Percentiles rank a stretch among this genome's conserved stretches.
These are phyloP conservation scores for Scrobipalpa atriplicella DNA, from an alignment of 2,888 invertebrate genomes.

Conservation along the genomic window DNA sequence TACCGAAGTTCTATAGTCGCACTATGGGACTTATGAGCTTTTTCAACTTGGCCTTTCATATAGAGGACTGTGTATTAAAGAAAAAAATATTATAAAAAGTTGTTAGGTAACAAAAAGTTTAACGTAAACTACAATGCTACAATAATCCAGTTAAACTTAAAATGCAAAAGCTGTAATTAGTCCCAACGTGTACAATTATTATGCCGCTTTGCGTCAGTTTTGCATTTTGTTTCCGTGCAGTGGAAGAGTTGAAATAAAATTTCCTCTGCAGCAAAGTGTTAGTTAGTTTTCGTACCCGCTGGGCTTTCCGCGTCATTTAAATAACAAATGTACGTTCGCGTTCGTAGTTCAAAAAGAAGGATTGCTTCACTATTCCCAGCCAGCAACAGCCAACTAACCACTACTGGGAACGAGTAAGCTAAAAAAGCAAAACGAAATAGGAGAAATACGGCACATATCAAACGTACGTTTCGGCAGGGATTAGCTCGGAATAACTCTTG, in stretches of 20 bases:
- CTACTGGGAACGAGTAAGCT: neutral
- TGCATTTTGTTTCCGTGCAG: slow-evolving; percentile 10
- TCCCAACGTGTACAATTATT: slow-evolving; percentile 2
- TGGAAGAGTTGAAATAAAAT: slow-evolving; percentile 4
- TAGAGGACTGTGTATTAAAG: too few species aligned
- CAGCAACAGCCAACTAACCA: slow-evolving; percentile 29
- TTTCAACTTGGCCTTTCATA: too few species aligned
- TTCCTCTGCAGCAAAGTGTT: slow-evolving; percentile 29
- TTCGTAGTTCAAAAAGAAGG: slow-evolving; percentile 45
- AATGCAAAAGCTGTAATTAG: slow-evolving; percentile 13
- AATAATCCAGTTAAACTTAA: neutral
- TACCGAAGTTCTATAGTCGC: neutral
- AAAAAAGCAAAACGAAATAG: slow-evolving; percentile 31
- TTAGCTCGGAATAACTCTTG: slow-evolving; percentile 40
- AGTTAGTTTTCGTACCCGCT: slow-evolving; percentile 37
- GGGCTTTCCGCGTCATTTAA: slow-evolving; percentile 60
- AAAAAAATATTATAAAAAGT: too few species aligned
- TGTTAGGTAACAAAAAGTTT: too few species aligned
- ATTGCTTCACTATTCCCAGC: slow-evolving; percentile 44
- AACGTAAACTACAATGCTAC: neutral
- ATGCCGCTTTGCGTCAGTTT: neutral
- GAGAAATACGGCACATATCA: slow-evolving; percentile 43
- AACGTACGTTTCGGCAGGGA: slow-evolving; percentile 42
- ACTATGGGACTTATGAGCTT: too few species aligned
- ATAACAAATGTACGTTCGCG: slow-evolving; percentile 57